These are phyloP conservation scores for Sericinus montela DNA, from an alignment of 2,888 invertebrate species.

Conservation along the genomic window DNA sequence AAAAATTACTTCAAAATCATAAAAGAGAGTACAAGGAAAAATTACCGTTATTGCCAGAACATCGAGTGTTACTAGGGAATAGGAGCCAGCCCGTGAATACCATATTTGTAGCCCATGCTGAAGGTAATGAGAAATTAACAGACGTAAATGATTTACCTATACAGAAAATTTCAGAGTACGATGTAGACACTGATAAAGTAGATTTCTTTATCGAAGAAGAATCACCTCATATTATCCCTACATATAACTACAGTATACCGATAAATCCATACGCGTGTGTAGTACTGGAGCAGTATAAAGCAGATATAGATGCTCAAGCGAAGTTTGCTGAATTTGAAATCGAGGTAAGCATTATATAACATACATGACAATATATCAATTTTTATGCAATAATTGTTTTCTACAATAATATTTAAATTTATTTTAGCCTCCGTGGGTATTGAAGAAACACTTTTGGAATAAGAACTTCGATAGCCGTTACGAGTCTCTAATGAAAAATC, in stretches of 20 bases:
- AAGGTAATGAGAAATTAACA: constrained; percentile 16
- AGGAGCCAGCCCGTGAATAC: constrained; percentile 30
- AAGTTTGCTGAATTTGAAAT: constrained; percentile 51
- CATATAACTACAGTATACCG: constrained; percentile 37
- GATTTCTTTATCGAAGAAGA: constrained; percentile 49
- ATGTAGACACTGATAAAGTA: constrained; percentile 36
- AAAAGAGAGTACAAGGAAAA: not conserved
- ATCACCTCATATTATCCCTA: constrained; percentile 25
- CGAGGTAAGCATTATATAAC: constrained; percentile 42
- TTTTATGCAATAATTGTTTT: not conserved
- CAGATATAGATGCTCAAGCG: constrained; percentile 52
- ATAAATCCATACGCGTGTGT: constrained; percentile 36
- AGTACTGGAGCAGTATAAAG: constrained; percentile 30
- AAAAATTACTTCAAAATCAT: constrained; percentile 32
- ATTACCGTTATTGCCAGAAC: constrained; percentile 1
- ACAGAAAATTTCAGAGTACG: constrained; percentile 19
- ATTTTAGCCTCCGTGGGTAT: constrained; percentile 51
- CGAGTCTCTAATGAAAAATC: constrained; percentile 58
- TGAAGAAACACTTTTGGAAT: constrained; percentile 54
- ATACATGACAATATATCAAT: too few relatives aligned
- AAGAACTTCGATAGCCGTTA: constrained; percentile 59
- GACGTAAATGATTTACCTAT: constrained; percentile 21
- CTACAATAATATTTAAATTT: not conserved
- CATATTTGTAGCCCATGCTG: constrained; percentile 31
- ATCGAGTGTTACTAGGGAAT: not conserved